Base-by-base conservation (phyloP, 2,888 invertebrate genomes). In the Shargacucullia verbasci region DNA sequence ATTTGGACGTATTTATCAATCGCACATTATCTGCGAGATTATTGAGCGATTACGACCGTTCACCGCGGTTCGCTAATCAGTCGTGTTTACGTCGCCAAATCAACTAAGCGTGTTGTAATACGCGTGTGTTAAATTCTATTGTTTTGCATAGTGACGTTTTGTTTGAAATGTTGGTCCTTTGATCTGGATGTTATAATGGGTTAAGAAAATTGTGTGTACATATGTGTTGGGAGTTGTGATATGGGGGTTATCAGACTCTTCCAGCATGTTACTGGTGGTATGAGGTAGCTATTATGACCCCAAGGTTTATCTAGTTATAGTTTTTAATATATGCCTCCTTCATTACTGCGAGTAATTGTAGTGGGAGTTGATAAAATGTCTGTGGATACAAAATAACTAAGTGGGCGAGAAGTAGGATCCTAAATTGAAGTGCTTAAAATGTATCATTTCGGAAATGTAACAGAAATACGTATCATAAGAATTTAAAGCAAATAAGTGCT, bases 1-100 rank as follows among this genome's bases (percentile, higher is more conserved):
- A 43, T 46, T 55, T 38, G 41, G 20, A 35, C 38, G 29, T 29
- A 68, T 76, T 70, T 73, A 76, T 75, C 68, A 66, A 72, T 67
- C 41, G 45, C 43, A 35, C 55, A 77, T 82, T 82, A 84, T 86
- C 84, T 79, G 48, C 52, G 54, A 59, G 79, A 83, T 83, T 81
- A 84, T 69, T 59, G 53, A 56, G 70, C 69, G 83, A 85, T 86
- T 81, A 78, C 61, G 34, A 60, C 68, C 63, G 44, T 57, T 47
- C 11, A 11, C 25, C 31, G 33, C 57, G 53, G 62, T 47, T 50
- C 47, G 38, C 57, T 80, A 81, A 86, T 86, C 86, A 90, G 89
- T 89, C 58, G 66, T 84, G 76, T 79, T 78, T 78, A 69, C 72
- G 77, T 73, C 78, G 78, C 70, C 76, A 76, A 70, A 64, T 41